Evolutionary conservation across 2,888 invertebrate genomes (phyloP).

Genomic region (Aleiodes testaceus): DNA sequence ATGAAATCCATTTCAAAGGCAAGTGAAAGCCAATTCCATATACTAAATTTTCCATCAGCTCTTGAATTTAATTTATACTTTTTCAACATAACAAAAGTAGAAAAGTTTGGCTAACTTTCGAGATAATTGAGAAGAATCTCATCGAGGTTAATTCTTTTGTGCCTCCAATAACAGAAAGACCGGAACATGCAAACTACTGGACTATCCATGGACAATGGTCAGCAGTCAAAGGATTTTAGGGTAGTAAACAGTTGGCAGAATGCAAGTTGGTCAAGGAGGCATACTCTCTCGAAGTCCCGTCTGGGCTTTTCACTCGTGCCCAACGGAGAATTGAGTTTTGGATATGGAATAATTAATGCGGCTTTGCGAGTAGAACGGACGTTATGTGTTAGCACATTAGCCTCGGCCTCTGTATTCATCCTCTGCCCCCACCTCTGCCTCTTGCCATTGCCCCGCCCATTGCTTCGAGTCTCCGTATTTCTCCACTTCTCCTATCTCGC

Average conservation of each 20-base stretch:
- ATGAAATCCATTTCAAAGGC: background rate
- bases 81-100: too few species aligned
- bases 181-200: too few species aligned
- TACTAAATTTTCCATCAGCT: too few species aligned
- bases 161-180: too few species aligned
- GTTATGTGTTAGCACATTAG: conserved; percentile 65
- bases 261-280: conserved; percentile 15
- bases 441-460: too few species aligned
- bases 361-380: conserved; percentile 60
- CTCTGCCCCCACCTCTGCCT: background rate
- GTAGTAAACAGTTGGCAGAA: too few species aligned
- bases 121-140: too few species aligned
- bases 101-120: too few species aligned
- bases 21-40: background rate
- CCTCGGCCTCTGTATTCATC: conserved; percentile 48
- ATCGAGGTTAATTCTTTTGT: too few species aligned
- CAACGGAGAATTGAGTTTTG: conserved; percentile 60
- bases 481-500: conserved; percentile 21
- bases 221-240: too few species aligned
- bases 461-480: background rate
- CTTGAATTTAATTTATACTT: too few species aligned
- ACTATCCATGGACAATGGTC: too few species aligned
- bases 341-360: conserved; percentile 66
- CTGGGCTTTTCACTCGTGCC: conserved; percentile 20
- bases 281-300: background rate